Evolutionary conservation across 2,888 invertebrate species (phyloP), one percentile per base, ranked within the genome.

Genomic region (Brassicogethes aeneus): DNA sequence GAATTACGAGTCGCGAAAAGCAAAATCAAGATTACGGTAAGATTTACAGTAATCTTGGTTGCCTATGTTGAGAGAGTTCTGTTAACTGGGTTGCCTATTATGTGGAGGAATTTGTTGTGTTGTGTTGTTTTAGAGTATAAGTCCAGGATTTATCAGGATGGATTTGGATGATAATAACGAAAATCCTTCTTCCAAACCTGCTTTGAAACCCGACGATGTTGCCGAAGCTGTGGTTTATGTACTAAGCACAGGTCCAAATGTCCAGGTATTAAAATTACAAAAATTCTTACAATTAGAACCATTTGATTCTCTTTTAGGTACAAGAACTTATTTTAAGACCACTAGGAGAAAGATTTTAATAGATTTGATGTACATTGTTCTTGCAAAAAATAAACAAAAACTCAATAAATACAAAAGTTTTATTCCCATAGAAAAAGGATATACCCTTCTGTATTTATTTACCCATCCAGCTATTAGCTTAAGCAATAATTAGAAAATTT

Each of bases 1-100:
- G 56, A 57, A 37, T 30, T 57, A 39, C 16, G 39, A 7, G 43
- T 34, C 23, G 17, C 37, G 10, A 42, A 44, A 10, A 45, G 44
- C 13, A 36, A 40, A n/a, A 56, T 56, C 17, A 54, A 55, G 52
- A 47, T 56, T n/a, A 52, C 56, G 13, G 57, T 56, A 44, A 50
- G 50, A n/a, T n/a, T n/a, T n/a, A n/a, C n/a, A n/a, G n/a, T n/a
- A n/a, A n/a, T n/a, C n/a, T n/a, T 40, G 2, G n/a, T 3, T 2
- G 14, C 3, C 2, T 12, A 15, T 35, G 2, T 31, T 13, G 13
- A 2, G 3, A 31, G 13, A 31, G 5, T 2, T 13, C 5, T n/a
- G n/a, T n/a, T n/a, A n/a, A n/a, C n/a, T n/a, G n/a, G n/a, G n/a
- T n/a, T n/a, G n/a, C n/a, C n/a, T n/a, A n/a, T n/a, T n/a, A n/a